phyloP scores from a whole-genome alignment of 2,797 vertebrate species.

The Rhynchotus rufescens region DNA sequence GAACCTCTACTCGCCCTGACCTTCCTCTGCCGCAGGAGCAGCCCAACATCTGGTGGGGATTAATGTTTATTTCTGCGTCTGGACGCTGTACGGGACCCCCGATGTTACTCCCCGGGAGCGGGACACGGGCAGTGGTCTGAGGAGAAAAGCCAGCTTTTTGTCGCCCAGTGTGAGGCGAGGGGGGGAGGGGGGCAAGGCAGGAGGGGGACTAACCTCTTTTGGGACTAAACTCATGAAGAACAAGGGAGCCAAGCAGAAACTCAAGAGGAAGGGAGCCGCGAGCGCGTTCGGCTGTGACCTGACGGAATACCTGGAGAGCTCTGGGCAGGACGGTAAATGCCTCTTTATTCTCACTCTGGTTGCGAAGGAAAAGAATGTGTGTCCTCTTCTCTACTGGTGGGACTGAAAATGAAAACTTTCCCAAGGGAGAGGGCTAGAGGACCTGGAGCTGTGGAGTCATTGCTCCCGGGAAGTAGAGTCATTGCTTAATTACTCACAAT shows the following conservation, averaged over 20 bases:
- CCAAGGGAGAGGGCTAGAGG: not conserved
- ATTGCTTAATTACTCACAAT: constrained; percentile 23
- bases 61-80: constrained; percentile 65
- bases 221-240: constrained; percentile 97
- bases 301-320: constrained; percentile 93
- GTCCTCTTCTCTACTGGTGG: not conserved
- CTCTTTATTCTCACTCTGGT: constrained; percentile 51
- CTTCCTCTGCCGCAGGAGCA: constrained; percentile 46
- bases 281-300: constrained; percentile 97
- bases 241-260: constrained; percentile 96
- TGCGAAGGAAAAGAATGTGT: not conserved
- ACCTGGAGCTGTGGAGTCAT: not conserved
- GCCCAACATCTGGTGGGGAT: constrained; percentile 71
- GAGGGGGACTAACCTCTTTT: constrained; percentile 77
- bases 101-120: constrained; percentile 68
- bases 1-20: constrained; percentile 52
- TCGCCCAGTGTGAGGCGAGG: constrained; percentile 24
- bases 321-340: constrained; percentile 95
- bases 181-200: constrained; percentile 69
- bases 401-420: not conserved
- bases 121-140: constrained; percentile 66
- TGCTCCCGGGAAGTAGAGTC: constrained; percentile 5
- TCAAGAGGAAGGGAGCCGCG: constrained; percentile 93
- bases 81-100: constrained; percentile 46
- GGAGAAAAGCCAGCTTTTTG: constrained; percentile 56